Percentiles rank a stretch among this genome's conserved stretches.
Evolutionary conservation across 2,797 vertebrate species (phyloP).

Genomic region (Enteromius paludinosus): DNA sequence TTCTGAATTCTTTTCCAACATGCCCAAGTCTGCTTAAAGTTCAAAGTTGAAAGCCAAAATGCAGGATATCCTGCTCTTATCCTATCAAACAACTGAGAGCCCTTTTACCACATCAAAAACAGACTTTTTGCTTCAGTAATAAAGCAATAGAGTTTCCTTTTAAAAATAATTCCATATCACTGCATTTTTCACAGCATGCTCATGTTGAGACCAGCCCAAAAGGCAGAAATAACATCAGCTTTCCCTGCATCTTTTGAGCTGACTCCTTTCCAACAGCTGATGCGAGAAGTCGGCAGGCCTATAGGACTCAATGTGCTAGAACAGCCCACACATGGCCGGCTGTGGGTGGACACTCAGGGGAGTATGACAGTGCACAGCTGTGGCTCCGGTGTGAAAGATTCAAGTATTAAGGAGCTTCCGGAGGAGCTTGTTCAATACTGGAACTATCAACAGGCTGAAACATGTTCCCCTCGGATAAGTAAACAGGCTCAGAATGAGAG

Average conservation of each 20-base stretch:
- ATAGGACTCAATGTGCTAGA: constrained; percentile 63
- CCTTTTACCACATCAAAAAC: constrained; percentile 47
- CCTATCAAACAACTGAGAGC: constrained; percentile 46
- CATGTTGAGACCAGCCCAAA: constrained; percentile 37
- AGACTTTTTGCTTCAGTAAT: constrained; percentile 19
- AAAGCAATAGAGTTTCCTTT: constrained; percentile 54
- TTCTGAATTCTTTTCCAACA: constrained; percentile 37
- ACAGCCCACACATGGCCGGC: constrained; percentile 65
- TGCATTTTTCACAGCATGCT: constrained; percentile 32
- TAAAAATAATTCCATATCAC: constrained; percentile 35
- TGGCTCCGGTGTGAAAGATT: constrained; percentile 54
- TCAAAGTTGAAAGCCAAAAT: constrained; percentile 59
- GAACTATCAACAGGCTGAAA: constrained; percentile 22
- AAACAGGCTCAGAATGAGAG: background rate
- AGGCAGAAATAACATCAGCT: constrained; percentile 51
- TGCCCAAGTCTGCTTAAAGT: constrained; percentile 51
- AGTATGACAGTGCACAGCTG: constrained; percentile 66
- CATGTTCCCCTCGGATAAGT: background rate
- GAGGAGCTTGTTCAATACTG: constrained; percentile 39
- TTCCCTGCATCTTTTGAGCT: constrained; percentile 52
- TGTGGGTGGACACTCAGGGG: constrained; percentile 62
- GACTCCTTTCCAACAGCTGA: constrained; percentile 67
- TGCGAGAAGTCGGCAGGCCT: constrained; percentile 63
- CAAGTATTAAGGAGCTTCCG: constrained; percentile 56
- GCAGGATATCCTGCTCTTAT: constrained; percentile 65